Evolutionary conservation across 2,888 invertebrate species (phyloP).

Genomic region (Caradrina kadenii): DNA sequence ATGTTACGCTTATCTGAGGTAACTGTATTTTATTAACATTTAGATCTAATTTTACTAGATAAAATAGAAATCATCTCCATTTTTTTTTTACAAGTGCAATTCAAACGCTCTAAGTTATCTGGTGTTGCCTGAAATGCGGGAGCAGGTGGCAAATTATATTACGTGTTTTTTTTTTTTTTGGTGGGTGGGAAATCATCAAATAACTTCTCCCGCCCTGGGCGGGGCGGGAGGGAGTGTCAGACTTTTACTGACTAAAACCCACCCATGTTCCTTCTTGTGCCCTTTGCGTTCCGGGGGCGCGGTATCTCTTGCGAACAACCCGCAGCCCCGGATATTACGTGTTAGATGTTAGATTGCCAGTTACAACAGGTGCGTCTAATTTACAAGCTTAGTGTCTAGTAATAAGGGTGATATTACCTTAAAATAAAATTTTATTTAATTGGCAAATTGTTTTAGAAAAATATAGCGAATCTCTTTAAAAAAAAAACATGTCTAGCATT

Average conservation of each 20-base stretch:
- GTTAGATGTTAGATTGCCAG: background rate
- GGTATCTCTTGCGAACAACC: no score
- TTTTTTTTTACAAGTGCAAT: conserved; percentile 23
- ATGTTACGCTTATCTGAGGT: conserved; percentile 7
- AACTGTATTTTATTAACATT: conserved; percentile 12
- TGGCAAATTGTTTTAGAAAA: background rate
- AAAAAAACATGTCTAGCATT: background rate
- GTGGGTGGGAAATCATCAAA: no score
- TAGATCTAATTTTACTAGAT: conserved; percentile 23
- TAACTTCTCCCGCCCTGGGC: no score
- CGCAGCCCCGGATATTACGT: no score
- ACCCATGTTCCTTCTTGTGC: no score
- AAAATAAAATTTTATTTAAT: background rate
- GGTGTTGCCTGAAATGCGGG: conserved; percentile 13
- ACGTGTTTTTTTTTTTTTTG: no score
- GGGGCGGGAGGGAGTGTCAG: no score
- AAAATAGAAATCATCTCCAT: conserved; percentile 37
- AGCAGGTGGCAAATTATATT: background rate
- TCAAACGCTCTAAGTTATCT: background rate
- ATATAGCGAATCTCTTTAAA: conserved; percentile 20
- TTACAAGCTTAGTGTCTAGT: conserved; percentile 5
- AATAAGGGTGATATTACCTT: conserved; percentile 3
- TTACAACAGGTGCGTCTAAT: conserved; percentile 1
- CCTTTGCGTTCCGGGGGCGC: no score
- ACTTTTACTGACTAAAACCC: no score